phyloP scores from a whole-genome alignment of 2,797 vertebrate genomes.

The Euphonia xanthogaster region DNA sequence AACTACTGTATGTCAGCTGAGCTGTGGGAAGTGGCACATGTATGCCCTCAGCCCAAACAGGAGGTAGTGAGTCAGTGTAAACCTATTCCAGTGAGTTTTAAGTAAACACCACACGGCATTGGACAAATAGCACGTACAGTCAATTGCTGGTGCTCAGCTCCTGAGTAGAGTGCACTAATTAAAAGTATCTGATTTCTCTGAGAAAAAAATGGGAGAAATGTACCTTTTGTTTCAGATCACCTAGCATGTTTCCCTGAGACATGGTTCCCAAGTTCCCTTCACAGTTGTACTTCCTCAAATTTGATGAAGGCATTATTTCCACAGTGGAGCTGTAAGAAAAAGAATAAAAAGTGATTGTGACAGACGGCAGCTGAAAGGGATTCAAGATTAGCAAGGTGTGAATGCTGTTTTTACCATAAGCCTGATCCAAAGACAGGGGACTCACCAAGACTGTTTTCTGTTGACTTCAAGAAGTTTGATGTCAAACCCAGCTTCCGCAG shows the following conservation, averaged over 20 bases:
- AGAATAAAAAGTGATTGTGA: background rate
- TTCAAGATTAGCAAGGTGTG: background rate
- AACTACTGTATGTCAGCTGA: background rate
- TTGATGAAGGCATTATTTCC: background rate
- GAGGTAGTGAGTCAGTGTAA: background rate
- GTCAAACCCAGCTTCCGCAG: background rate
- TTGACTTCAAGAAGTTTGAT: background rate
- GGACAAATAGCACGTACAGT: rapidly evolving
- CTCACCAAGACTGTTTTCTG: background rate
- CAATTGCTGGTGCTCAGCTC: background rate
- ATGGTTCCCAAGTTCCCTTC: background rate
- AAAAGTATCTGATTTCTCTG: background rate
- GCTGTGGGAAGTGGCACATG: background rate
- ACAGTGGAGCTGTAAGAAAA: background rate
- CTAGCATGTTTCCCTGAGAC: background rate
- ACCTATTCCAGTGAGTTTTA: background rate
- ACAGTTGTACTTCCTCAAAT: background rate
- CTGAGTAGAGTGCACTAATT: background rate
- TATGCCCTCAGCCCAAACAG: background rate
- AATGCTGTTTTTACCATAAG: background rate
- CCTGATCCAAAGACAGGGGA: background rate
- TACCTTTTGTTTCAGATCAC: background rate
- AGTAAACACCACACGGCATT: background rate
- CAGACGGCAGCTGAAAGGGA: background rate
- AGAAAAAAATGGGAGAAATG: background rate